phyloP scores from a whole-genome alignment of 2,797 vertebrate species.

The Meda fulgida region DNA sequence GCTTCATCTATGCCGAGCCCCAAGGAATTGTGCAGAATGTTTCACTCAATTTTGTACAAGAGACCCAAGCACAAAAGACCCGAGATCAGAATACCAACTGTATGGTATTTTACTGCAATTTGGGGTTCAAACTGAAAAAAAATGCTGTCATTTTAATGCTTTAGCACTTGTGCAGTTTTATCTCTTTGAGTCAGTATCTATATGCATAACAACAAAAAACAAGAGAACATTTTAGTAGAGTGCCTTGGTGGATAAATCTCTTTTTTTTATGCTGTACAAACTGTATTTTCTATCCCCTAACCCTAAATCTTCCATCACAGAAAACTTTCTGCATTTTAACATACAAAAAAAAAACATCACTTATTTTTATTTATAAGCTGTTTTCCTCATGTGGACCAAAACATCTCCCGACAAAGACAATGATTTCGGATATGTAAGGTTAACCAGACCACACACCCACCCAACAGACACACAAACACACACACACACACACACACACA shows the following conservation, averaged over 20 bases:
- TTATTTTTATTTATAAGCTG: neutral
- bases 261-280: neutral
- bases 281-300: neutral
- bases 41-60: conserved; percentile 62
- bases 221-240: too few species aligned
- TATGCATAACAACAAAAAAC: neutral
- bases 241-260: too few species aligned
- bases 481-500: too few species aligned
- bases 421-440: too few species aligned
- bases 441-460: neutral
- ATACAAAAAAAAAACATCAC: too few species aligned
- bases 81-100: conserved; percentile 59
- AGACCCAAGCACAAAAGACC: conserved; percentile 49
- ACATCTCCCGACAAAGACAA: neutral
- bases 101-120: conserved; percentile 35
- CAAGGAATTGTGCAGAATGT: conserved; percentile 64
- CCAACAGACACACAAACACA: too few species aligned
- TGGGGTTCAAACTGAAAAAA: conserved; percentile 10
- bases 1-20: conserved; percentile 63
- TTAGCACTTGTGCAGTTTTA: too few species aligned
- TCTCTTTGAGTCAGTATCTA: conserved; percentile 3
- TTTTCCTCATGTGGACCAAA: neutral
- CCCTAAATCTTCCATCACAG: neutral
- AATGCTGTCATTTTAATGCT: neutral
- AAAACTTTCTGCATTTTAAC: neutral